Base-by-base conservation (phyloP, 2,113 vertebrate species). In the Phainopepla nitens region DNA sequence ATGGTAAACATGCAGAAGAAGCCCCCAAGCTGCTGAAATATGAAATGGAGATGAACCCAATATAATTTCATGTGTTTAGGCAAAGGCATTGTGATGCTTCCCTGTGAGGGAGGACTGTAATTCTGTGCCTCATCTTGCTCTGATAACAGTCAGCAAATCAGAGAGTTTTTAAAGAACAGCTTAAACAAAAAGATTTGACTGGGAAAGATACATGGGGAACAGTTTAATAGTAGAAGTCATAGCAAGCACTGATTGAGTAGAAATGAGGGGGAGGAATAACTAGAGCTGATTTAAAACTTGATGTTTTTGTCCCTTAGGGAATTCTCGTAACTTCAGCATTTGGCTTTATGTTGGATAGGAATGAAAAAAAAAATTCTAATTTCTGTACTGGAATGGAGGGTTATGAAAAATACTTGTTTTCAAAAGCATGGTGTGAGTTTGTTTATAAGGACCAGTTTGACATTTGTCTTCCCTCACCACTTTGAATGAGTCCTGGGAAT, bases 201-300 rank as follows among this genome's bases (percentile, higher is more conserved):
- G 25, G 69, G 39, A 92, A 87, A 85, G 49, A 54, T 57, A 64
- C 2, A 50, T 9, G 36, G 69, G 49, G 44, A 47, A 82, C 45
- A 76, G 41, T 17, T 45, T 71, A 78, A 42, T 83, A 76, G 61
- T 44, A 64, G 69, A 94, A 84, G 60, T 41, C 10, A 44, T 35
- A 83, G n/a, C 39, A 91, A 78, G 49, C 51, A 61, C 35, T 91
- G 77, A 68, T 65, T 29, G 75, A 85, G 70, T 65, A 77, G 28
- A 82, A 88, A 65, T 53, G 85, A 85, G 70, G 78, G 81, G 91
- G 69, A 91, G 84, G 64, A 92, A 65, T 96, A 95, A 69, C 45
- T 64, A 54, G 39, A 68, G 28, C 39, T 85, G 45, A 72, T 85
- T 82, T 84, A 93, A 79, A 82, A 65, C 49, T 73, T 4, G 0